Conservation (phyloP, 2,888 invertebrate species). For the Esperia sulphurella region DNA sequence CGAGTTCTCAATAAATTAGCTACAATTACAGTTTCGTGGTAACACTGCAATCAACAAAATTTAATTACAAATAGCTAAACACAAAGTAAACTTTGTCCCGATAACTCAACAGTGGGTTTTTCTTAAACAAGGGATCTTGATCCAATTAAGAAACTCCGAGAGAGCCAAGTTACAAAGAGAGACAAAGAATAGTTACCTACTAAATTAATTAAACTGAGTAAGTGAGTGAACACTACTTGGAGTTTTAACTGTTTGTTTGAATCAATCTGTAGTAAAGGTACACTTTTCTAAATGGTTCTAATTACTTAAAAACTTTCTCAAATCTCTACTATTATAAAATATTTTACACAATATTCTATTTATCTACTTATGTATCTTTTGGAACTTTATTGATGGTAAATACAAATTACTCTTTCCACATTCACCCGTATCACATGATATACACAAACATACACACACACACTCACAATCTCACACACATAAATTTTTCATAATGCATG, state of each 20-base stretch:
- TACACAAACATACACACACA: too few relatives aligned
- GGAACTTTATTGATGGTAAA: too few relatives aligned
- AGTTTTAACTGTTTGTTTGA: not conserved
- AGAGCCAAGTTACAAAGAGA: conserved; percentile 31
- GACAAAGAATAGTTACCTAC: conserved; percentile 20
- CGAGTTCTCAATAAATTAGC: not conserved
- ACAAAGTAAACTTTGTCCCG: conserved; percentile 36
- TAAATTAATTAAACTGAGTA: conserved; percentile 1
- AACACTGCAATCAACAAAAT: conserved; percentile 36
- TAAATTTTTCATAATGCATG: too few relatives aligned
- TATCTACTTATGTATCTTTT: too few relatives aligned
- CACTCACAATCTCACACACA: too few relatives aligned
- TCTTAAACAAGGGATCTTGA: conserved; percentile 39
- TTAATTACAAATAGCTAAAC: conserved; percentile 31
- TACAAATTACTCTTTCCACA: too few relatives aligned
- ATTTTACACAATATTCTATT: too few relatives aligned
- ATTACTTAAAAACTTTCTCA: not conserved
- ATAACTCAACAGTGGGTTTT: conserved; percentile 35
- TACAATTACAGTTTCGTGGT: conserved; percentile 10
- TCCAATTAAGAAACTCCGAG: conserved; percentile 39
- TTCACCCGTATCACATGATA: too few relatives aligned
- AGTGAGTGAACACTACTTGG: not conserved
- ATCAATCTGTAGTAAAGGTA: not conserved
- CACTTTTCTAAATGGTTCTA: not conserved
- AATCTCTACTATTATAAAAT: not conserved